These are phyloP conservation scores for Nebria ingens DNA, from an alignment of 1,140 invertebrate species.

Conservation along the genomic window DNA sequence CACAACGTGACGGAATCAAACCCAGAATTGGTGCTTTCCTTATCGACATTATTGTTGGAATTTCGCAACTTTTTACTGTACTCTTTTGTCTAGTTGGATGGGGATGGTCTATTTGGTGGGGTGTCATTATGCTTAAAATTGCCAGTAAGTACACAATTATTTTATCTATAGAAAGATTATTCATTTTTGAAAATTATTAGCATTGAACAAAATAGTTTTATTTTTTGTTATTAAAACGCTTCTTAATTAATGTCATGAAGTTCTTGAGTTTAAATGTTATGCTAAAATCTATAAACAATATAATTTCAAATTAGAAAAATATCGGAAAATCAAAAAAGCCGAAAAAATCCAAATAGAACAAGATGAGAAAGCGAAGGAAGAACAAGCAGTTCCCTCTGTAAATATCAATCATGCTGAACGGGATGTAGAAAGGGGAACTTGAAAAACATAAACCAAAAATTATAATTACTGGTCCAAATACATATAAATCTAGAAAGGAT, in stretches of 20 bases:
- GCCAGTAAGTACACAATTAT: constrained; percentile 57
- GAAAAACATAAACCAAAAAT: background rate
- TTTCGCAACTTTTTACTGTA: constrained; percentile 83
- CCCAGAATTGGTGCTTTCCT: constrained; percentile 65
- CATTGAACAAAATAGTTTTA: background rate
- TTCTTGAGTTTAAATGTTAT: too few species aligned
- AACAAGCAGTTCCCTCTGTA: background rate
- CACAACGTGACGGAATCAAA: constrained; percentile 54
- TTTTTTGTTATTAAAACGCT: too few species aligned
- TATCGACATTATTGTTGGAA: constrained; percentile 75
- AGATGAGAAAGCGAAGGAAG: too few species aligned
- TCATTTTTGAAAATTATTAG: background rate
- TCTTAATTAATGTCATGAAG: too few species aligned
- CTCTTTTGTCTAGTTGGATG: constrained; percentile 90
- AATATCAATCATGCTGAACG: background rate
- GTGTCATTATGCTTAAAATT: constrained; percentile 73
- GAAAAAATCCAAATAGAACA: background rate
- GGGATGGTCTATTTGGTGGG: constrained; percentile 97
- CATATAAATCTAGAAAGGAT: too few species aligned
- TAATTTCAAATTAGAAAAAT: too few species aligned
- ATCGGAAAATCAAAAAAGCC: background rate
- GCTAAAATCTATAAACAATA: too few species aligned
- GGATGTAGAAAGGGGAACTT: background rate
- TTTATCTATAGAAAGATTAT: background rate
- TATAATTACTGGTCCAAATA: too few species aligned